These are phyloP conservation scores for Bombylius discolor DNA, from an alignment of 2,888 invertebrate genomes.

Conservation along the genomic window DNA sequence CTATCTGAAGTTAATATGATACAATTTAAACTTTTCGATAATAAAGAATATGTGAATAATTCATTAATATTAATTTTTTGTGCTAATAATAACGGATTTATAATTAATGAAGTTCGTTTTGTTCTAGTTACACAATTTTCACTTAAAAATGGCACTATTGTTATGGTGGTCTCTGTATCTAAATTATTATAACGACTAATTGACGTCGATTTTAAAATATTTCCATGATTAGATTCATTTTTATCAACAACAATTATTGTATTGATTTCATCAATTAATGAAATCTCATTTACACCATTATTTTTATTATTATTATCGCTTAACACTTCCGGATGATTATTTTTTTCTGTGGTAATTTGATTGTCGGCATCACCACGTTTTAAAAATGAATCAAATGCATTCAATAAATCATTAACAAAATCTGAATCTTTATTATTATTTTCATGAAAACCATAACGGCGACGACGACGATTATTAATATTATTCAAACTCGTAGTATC, in stretches of 20 bases:
- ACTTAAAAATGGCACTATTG: not conserved
- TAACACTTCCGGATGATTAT: constrained; percentile 1
- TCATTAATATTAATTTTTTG: constrained; percentile 13
- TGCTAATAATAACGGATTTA: too few species aligned
- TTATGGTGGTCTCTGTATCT: too few species aligned
- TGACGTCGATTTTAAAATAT: too few species aligned
- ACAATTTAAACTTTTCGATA: constrained; percentile 21
- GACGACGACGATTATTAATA: not conserved
- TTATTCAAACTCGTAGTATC: not conserved
- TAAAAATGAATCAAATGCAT: constrained; percentile 20
- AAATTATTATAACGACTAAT: too few species aligned
- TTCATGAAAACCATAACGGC: constrained; percentile 28
- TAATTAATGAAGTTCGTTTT: too few species aligned
- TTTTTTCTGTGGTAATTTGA: not conserved
- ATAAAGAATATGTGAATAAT: constrained; percentile 14
- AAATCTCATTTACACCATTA: not conserved
- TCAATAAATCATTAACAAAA: constrained; percentile 28
- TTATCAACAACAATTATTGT: too few species aligned
- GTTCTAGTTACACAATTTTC: not conserved
- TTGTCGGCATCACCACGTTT: constrained; percentile 11
- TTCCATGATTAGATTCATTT: too few species aligned
- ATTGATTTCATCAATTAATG: too few species aligned
- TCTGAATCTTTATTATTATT: constrained; percentile 20
- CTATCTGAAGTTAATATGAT: constrained; percentile 19
- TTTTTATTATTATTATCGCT: not conserved